Base-by-base conservation (phyloP, 2,113 vertebrate genomes). In the Scalopus aquaticus region DNA sequence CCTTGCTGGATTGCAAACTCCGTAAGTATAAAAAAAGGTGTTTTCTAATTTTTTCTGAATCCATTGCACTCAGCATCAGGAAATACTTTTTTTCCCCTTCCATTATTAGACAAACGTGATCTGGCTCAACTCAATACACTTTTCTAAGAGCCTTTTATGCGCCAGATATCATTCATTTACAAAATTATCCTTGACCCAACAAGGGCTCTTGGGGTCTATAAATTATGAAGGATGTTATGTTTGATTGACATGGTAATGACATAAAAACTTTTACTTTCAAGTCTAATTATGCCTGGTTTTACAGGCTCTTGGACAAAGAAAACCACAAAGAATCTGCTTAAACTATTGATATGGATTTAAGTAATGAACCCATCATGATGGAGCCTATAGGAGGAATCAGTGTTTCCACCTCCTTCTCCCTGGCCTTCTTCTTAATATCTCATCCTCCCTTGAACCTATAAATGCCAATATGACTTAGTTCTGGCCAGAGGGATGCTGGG, bases 251-350 rank as follows among this genome's bases (percentile, higher is more conserved):
- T 90, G 15, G 22, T 73, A 95, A 89, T 20, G 30, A 46, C 78
- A 95, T 19, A 89, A 51, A 90, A 73, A 83, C 65, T 90, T 89
- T 90, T 84, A 77, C 65, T 92, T 92, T 90, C 65, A 95, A 69
- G 58, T 78, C 44, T 94, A 95, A 67, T 94, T 96, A 80, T 90
- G 74, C 42, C 56, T 88, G 60, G 67, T 78, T 93, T 94, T 93
- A 84, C 89, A 67, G 60, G 32, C 65, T 73, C 35, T 80, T 85
- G 81, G 95, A 92, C 77, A 94, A 95, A 93, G 92, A 73, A 84
- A 93, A 81, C 72, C 56, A 35, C 49, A 74, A 90, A 95, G 67
- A 85, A 54, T 88, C 35, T 70, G 85, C 78, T 92, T 62, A 69
- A 92, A 74, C 91, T 91, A 93, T 93, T 79, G 93, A 70, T 90